Evolutionary conservation across 2,888 invertebrate species (phyloP), one percentile per base, ranked within the genome.

Genomic region (Sphinx pinastri): DNA sequence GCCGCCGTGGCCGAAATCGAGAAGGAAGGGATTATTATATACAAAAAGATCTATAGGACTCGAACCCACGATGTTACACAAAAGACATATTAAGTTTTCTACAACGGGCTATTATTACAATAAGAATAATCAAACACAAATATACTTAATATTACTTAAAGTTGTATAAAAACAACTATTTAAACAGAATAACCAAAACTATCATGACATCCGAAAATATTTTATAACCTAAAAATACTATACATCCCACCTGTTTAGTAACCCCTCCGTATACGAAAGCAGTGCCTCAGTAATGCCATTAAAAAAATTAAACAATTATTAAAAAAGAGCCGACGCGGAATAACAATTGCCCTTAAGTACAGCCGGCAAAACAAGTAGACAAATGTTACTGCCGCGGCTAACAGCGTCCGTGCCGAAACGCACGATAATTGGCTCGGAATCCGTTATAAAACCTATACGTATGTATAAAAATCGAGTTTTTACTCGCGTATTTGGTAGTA

Each of bases 401-500:
- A 75, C 77, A 77, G 76, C 70, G 73, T 68, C 75, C 76, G 73
- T 68, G 68, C 73, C 77, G 77, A 74, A 77, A 81, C 79, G 82
- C 79, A 83, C 82, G 83, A 84, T 85, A 85, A 85, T 85, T 85
- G 84, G 83, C 75, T 78, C 72, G 77, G 80, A 80, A 82, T 84
- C 76, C 81, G 71, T 78, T 78, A 84, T 81, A 83, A 80, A 78
- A 81, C 79, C 80, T 63, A 49, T 74, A 80, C 82, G 80, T 74
- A 78, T 76, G 76, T 83, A 81, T 81, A 83, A 80, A 80, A 79
- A 81, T 83, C 84, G 83, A 84, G 84, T 89, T 91, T 92, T 92
- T 92, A 82, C 77, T 73, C 81, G 85, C 90, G 87, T 90, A 92
- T 92, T 92, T 89, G 91, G 92, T 88, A 86, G 90, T 89, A 92